Evolutionary conservation across 2,797 vertebrate genomes (phyloP).

Genomic region (Hypotaenidia philippensis): DNA sequence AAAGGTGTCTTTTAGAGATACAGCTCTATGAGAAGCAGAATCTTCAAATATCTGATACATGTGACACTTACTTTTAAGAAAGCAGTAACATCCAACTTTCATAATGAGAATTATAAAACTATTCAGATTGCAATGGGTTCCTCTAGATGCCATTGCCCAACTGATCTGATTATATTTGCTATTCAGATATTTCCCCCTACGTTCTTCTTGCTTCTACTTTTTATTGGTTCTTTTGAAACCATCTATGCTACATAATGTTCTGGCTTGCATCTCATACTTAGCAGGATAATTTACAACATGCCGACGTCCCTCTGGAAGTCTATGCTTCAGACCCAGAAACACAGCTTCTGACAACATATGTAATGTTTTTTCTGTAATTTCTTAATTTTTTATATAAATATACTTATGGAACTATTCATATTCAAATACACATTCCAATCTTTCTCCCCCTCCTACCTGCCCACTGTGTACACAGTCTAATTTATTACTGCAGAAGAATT

Average conservation of each 20-base stretch:
- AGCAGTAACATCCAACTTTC: not conserved
- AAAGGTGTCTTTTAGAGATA: not conserved
- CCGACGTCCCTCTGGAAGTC: not conserved
- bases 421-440: not conserved
- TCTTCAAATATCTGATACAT: not conserved
- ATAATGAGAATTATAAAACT: not conserved
- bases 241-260: not conserved
- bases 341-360: not conserved
- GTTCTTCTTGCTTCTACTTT: not conserved
- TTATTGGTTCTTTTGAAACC: not conserved
- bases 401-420: not conserved
- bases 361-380: not conserved
- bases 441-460: not conserved
- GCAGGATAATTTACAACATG: not conserved
- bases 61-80: not conserved
- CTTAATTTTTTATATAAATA: not conserved
- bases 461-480: not conserved
- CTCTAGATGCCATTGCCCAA: not conserved
- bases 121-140: not conserved
- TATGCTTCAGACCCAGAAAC: not conserved
- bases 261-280: not conserved
- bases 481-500: not conserved
- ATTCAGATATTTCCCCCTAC: not conserved
- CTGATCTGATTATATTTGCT: not conserved
- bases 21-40: not conserved